These are phyloP conservation scores for Drosophila multiciliata DNA, from an alignment of 2,888 invertebrate genomes.

Conservation along the genomic window DNA sequence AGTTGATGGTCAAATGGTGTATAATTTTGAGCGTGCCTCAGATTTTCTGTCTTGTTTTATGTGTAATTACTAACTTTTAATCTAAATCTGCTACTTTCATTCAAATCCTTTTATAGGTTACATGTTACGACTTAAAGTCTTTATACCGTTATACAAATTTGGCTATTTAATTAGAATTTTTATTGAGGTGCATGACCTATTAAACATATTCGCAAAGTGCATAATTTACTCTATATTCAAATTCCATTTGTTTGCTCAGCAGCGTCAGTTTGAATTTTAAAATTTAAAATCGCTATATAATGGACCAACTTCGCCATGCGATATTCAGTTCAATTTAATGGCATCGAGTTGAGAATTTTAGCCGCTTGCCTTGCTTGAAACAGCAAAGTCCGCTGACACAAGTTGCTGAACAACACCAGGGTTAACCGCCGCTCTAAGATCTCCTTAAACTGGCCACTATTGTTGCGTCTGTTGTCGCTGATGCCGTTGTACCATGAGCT, in stretches of 20 bases:
- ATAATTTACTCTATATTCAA: neutral
- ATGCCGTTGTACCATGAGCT: neutral
- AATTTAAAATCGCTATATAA: neutral
- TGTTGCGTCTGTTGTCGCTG: neutral
- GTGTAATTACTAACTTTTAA: neutral
- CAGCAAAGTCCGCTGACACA: neutral
- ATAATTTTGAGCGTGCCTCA: neutral
- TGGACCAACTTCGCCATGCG: neutral
- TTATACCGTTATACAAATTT: neutral
- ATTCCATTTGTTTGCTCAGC: conserved; percentile 1
- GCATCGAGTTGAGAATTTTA: neutral
- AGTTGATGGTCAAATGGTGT: neutral
- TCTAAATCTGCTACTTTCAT: neutral
- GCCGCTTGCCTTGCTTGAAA: neutral
- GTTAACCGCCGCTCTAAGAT: neutral
- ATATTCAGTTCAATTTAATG: neutral
- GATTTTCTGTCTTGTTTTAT: neutral
- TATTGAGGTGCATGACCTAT: neutral
- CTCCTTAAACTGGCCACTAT: neutral
- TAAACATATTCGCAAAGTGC: neutral
- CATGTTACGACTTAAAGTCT: neutral
- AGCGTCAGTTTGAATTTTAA: neutral
- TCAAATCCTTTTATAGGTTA: neutral
- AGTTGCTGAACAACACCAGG: neutral
- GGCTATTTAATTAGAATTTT: neutral